Base-by-base conservation (phyloP, 2,888 invertebrate genomes). In the Thumatha senex region DNA sequence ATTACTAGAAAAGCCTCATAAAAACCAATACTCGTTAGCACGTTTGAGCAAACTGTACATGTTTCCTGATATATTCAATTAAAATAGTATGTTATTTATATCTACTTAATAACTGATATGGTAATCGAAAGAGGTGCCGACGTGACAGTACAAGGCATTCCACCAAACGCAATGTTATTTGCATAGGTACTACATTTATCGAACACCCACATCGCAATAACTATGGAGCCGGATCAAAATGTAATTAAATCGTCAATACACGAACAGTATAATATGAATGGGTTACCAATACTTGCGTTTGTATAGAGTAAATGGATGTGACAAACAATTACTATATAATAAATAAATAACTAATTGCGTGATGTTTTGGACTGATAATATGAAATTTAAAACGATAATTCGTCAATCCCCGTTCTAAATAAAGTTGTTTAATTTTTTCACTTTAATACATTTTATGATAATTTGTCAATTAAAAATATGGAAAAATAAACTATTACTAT, bases 191-290 rank as follows among this genome's bases (percentile, higher is more conserved):
- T 24, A 84, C 78, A 65, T 84, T 83, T 85, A 86, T 84, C 84
- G 90, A 74, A 90, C 90, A 90, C 90, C 90, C 90, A 91, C 90
- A 86, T 86, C 84, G 90, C 79, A 81, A 76, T 81, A 82, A 77
- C 81, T 73, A 78, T 64, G 67, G 78, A 82, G 82, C 86, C 84
- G 88, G 86, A 89, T 89, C 87, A 87, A 81, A 80, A 75, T 78
- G 87, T 89, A 90, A 91, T 91, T 91, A 90, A 89, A 87, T 82
- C 84, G 84, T 85, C 90, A 87, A 86, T 87, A 87, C 90, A 90
- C 90, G 90, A 82, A 89, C 85, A 63, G 76, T 78, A 76, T 31
- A 10, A 31, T 84, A 83, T 81, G 84, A 82, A 82, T 78, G 71
- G 82, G 76, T 74, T 85, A 80, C 76, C 72, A 81, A 85, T 84